Base-by-base conservation (phyloP, 2,797 vertebrate genomes). In the Phalanger gymnotis region DNA sequence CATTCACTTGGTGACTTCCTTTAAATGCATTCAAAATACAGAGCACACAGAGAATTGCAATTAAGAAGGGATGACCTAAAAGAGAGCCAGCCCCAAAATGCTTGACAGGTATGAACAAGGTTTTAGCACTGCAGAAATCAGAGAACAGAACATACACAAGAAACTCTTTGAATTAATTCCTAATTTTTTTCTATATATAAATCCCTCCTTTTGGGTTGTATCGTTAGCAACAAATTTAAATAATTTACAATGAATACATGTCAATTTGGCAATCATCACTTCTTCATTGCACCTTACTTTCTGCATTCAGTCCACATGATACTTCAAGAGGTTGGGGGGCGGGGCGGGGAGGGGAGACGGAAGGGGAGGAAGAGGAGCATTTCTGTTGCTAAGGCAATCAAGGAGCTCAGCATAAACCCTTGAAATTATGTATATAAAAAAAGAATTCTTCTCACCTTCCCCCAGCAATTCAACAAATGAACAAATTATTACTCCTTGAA, bases 321-420 rank as follows among this genome's bases (percentile, higher is more conserved):
- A 98, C 95, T 93, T 98, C 93, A 97, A 96, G 98, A 98, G 98
- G 98, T 98, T 98, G 98, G 97, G 97, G n/a, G 22, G 40, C 0
- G 10, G 40, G 40, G 25, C 22, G 1, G 16, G 10, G 40, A 25
- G 25, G 40, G 1, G 16, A 1, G 19, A 40, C 1, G 34, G 19
- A 25, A 47, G 66, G 22, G 40, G 73, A 16, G 58, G 16, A n/a
- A n/a, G 4, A 30, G 57, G 66, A 3, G 95, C 98, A 97, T 95
- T 95, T 98, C 98, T 98, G 97, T 98, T 97, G 98, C 98, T 99
- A 98, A 98, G 98, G 98, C 98, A 98, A 98, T 98, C 98, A 98
- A 98, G 97, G 97, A 97, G 96, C 96, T 98, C 98, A 98, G 98
- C 97, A 98, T 96, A 98, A 98, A 97, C 96, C 96, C 98, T 95